Base-by-base conservation (phyloP, 2,888 invertebrate species). In the Cistogaster globosa region DNA sequence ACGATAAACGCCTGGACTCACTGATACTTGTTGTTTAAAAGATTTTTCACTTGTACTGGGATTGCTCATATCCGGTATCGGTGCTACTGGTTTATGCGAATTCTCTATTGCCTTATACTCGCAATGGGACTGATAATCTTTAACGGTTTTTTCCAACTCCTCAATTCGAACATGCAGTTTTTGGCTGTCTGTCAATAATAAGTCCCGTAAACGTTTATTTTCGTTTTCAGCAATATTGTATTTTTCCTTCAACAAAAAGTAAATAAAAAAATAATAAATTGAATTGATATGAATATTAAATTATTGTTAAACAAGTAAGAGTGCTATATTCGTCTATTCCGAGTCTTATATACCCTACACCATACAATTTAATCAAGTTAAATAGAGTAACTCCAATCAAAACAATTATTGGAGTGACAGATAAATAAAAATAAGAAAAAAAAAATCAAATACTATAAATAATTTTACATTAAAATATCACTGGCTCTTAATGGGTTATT, bases 1-100 rank as follows among this genome's bases (percentile, higher is more conserved):
- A 88, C 89, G 91, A 89, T 93, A 93, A 88, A 92, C 88, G 88
- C 92, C 92, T 45, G 90, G 90, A 92, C 93, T 93, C 91, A 93
- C 92, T 87, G 90, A 89, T 82, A 91, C 88, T 89, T 93, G 93
- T 45, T 90, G 91, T 76, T 90, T 90, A 82, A 93, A 93, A 3
- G 90, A 91, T 87, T 90, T 92, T 63, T 90, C 84, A 81, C 88
- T 89, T 0, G 89, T 87, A 60, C 87, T 89, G 4, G 85, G 87
- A 55, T 55, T 78, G 22, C 18, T 36, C n/a, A 79, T 75, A 38
- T 78, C 69, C 16, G 85, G 82, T 62, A 67, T 82, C 9, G 82
- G 78, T 11, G 53, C 74, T 6, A 82, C 78, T 22, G 81, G 58
- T 51, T 74, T 85, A 22, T 63, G 78, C 8, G 81, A 81, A 26